These are phyloP conservation scores for Conopomorpha cramerella DNA, from an alignment of 1,140 invertebrate species.

Conservation along the genomic window DNA sequence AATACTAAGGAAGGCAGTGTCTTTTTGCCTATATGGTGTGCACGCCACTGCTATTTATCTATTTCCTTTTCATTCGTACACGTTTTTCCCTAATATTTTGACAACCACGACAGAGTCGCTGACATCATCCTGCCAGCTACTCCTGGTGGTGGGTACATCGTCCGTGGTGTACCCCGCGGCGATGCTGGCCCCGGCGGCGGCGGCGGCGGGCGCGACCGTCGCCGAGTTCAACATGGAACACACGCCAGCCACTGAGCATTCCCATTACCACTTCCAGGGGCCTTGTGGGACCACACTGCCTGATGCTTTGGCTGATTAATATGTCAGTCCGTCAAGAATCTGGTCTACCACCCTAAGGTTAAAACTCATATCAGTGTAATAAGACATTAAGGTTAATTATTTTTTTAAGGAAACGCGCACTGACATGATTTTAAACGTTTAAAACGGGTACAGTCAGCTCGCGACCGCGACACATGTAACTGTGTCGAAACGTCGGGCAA, in stretches of 20 bases:
- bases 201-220: slow-evolving; percentile 76
- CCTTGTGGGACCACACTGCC: slow-evolving; percentile 75
- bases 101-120: slow-evolving; percentile 66
- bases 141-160: slow-evolving; percentile 85
- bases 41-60: too few relatives aligned
- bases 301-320: slow-evolving; percentile 59
- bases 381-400: slow-evolving; percentile 3
- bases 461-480: too few relatives aligned
- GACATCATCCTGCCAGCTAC: slow-evolving; percentile 78
- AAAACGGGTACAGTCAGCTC: too few relatives aligned
- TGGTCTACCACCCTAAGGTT: too few relatives aligned
- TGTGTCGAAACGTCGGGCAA: too few relatives aligned
- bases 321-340: too few relatives aligned
- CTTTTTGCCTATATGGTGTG: too few relatives aligned
- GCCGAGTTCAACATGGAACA: slow-evolving; percentile 89
- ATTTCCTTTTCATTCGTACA: slow-evolving; percentile 11
- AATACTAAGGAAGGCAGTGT: too few relatives aligned
- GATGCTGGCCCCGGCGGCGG: slow-evolving; percentile 85
- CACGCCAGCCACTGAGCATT: slow-evolving; percentile 72
- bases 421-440: too few relatives aligned
- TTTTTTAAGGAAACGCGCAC: too few relatives aligned
- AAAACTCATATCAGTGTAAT: too few relatives aligned
- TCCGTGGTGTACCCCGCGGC: slow-evolving; percentile 91
- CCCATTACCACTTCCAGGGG: slow-evolving; percentile 79
- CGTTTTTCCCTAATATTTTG: too few relatives aligned